Percentiles rank a stretch among this genome's conserved stretches.
Conservation (phyloP, 2,113 vertebrate genomes). For the Neodontobutis hainanensis region DNA sequence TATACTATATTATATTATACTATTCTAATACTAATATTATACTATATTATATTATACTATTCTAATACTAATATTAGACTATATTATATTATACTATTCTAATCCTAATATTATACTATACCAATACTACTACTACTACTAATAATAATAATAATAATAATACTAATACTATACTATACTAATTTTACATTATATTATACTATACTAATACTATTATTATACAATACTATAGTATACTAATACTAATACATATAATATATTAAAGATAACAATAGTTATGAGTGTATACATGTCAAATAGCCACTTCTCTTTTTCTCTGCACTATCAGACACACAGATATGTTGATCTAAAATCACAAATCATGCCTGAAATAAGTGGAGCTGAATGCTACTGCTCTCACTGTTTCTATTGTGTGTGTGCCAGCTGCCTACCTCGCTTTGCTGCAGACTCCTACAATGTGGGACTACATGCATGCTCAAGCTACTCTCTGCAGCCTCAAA, state of each 20-base stretch:
- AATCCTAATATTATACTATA: not conserved
- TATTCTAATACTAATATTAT: too few species aligned
- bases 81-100: not conserved
- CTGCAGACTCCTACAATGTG: conserved; percentile 12
- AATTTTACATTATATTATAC: too few species aligned
- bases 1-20: too few species aligned
- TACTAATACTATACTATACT: not conserved
- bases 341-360: conserved; percentile 9
- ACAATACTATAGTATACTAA: too few species aligned
- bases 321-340: not conserved
- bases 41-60: too few species aligned
- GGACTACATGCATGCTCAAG: not conserved
- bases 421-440: conserved; percentile 43
- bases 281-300: not conserved
- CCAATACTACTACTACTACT: not conserved
- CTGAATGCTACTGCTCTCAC: conserved; percentile 11
- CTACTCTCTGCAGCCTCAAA: conserved; percentile 5
- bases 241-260: not conserved
- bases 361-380: not conserved
- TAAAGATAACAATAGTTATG: not conserved
- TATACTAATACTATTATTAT: too few species aligned
- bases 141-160: not conserved
- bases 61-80: too few species aligned
- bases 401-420: conserved; percentile 20
- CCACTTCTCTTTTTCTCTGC: not conserved